A percentile compares a stretch with the other conserved stretches of the same genome.
Evolutionary conservation across 2,113 vertebrate species (phyloP).

Genomic region (Epinephelus cyanopodus): DNA sequence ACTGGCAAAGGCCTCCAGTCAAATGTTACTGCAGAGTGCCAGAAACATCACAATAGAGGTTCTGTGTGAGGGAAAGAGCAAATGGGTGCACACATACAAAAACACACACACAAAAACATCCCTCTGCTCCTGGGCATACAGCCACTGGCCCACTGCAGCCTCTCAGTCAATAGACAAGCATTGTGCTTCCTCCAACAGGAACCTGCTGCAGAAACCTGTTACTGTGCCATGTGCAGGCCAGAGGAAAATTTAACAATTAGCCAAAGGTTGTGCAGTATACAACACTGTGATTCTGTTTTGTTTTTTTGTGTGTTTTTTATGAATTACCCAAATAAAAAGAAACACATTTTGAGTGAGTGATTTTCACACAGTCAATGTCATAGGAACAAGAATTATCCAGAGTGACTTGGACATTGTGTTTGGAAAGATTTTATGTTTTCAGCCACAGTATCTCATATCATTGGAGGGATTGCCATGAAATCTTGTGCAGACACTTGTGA

Average conservation of each 20-base stretch:
- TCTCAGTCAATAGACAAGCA: conserved; percentile 61
- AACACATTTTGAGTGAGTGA: not conserved
- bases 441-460: not conserved
- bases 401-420: not conserved
- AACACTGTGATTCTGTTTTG: not conserved
- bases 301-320: not conserved
- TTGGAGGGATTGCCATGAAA: not conserved
- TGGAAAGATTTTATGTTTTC: not conserved
- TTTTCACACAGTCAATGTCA: not conserved
- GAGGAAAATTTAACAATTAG: not conserved
- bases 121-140: conserved; percentile 66
- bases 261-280: conserved; percentile 1
- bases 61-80: conserved; percentile 68
- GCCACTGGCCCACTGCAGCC: conserved; percentile 67
- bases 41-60: conserved; percentile 72
- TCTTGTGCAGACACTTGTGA: not conserved
- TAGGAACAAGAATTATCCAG: not conserved
- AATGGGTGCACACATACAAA: conserved; percentile 54
- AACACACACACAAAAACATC: conserved; percentile 46
- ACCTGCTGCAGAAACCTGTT: conserved; percentile 70
- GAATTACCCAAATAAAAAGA: not conserved
- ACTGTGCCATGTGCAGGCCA: conserved; percentile 38
- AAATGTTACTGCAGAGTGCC: conserved; percentile 66
- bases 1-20: conserved; percentile 60
- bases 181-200: conserved; percentile 70